Evolutionary conservation across 2,888 invertebrate species (phyloP), one percentile per base, ranked within the genome.

Genomic region (Drosophila picticornis): DNA sequence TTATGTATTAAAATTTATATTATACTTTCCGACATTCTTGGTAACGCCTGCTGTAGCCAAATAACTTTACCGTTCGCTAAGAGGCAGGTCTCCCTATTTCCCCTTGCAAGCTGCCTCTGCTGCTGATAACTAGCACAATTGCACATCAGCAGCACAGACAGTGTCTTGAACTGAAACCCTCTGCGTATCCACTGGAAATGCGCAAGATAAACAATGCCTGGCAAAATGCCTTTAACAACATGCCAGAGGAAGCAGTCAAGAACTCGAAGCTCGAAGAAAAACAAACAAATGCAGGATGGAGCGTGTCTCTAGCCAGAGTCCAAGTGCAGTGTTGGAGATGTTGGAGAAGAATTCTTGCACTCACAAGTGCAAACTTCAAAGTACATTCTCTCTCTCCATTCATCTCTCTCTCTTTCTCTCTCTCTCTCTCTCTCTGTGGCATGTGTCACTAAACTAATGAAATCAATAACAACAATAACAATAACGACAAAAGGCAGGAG

Each of bases 371-470:
- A 63, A 72, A 77, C 84, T 84, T 64, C 69, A 67, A 52, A 60
- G 56, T 74, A 55, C 60, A 55, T 25, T 16, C 46, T 16, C 56
- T 57, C 59, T 34, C 80, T 34, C 48, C 13, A 43, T 11, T 25
- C 22, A n/a, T 3, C 48, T 7, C 11, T 11, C 56, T 13, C 38
- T 11, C 36, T 16, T 13, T 3, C 64, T 36, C 60, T 38, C 58
- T n/a, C 7, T 22, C n/a, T 19, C 38, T 11, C 32, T 25, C 13
- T 2, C 66, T 29, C 53, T 40, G 48, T 22, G 36, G 50, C 76
- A 75, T 87, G 87, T 87, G 90, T 87, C 90, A 84, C 90, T 81
- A 87, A 90, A 90, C 87, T 89, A 87, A 87, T 87, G 91, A 87
- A 87, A 87, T 87, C 87, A 87, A 90, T 87, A 87, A 90, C 74